These are phyloP conservation scores for Leptinotarsa juncta DNA, from an alignment of 2,888 invertebrate genomes.

Conservation along the genomic window DNA sequence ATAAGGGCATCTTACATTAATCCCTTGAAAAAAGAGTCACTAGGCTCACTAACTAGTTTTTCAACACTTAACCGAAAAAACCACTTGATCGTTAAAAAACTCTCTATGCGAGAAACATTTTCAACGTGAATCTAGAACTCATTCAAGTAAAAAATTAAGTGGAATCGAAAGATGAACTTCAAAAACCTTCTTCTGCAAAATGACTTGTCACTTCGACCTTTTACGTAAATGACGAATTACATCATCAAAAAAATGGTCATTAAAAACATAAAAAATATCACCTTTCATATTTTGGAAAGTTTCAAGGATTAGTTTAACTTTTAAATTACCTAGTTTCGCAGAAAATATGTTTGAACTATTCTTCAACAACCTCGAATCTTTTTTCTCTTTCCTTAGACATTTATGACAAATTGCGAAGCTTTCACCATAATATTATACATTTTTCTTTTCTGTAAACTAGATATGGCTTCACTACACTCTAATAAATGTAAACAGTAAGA, in stretches of 20 bases:
- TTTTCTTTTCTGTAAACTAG: conserved; percentile 34
- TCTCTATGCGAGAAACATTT: no score
- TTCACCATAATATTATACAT: conserved; percentile 29
- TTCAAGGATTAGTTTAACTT: neutral
- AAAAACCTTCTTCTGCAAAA: no score
- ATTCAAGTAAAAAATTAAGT: no score
- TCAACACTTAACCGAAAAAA: no score
- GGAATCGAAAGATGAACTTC: no score
- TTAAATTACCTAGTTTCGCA: neutral
- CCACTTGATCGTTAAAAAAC: no score
- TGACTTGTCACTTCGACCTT: no score
- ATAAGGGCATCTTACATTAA: no score
- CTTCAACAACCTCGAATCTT: conserved; percentile 8
- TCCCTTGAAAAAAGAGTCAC: no score
- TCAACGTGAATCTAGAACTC: no score
- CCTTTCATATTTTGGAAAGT: conserved; percentile 1
- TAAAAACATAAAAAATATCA: conserved; percentile 15
- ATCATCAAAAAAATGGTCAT: conserved; percentile 36
- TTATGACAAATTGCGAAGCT: conserved; percentile 27
- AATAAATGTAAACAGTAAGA: conserved; percentile 27
- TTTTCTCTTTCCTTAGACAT: conserved; percentile 25
- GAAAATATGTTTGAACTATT: conserved; percentile 10
- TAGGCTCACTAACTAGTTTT: no score
- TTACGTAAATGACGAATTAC: no score
- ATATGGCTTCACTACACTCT: conserved; percentile 29